Percentiles rank a stretch among this genome's conserved stretches.
Evolutionary conservation across 2,797 vertebrate genomes (phyloP).

Genomic region (Tiaroga cobitis): DNA sequence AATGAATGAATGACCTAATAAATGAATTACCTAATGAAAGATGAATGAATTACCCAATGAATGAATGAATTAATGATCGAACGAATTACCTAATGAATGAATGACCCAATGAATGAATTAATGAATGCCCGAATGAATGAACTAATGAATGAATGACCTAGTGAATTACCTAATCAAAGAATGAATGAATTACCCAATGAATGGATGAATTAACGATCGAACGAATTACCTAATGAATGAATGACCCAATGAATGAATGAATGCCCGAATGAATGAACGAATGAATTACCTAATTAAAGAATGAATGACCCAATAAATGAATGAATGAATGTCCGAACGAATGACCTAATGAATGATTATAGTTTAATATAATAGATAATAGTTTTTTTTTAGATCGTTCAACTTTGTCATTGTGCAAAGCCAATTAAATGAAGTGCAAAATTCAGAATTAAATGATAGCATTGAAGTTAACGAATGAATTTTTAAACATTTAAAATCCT

Average conservation of each 20-base stretch:
- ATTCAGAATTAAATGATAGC: not conserved
- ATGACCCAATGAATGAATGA: not conserved
- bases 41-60: accelerated
- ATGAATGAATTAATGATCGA: not conserved
- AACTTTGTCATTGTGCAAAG: too few species aligned
- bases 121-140: not conserved
- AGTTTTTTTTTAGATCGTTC: too few species aligned
- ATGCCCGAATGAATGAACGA: accelerated
- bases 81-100: too few species aligned
- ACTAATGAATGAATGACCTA: accelerated
- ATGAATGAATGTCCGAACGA: not conserved
- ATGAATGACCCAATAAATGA: accelerated
- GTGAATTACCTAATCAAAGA: not conserved
- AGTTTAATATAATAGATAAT: too few species aligned
- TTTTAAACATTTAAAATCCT: not conserved
- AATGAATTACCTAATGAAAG: too few species aligned
- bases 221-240: not conserved
- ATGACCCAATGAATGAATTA: not conserved
- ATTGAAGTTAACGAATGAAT: not conserved
- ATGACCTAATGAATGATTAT: too few species aligned
- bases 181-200: accelerated
- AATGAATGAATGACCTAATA: not conserved
- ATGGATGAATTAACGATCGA: accelerated
- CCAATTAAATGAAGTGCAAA: not conserved
- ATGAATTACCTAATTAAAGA: not conserved